Conservation (phyloP, 2,888 invertebrate genomes). For the Ametastegia equiseti region DNA sequence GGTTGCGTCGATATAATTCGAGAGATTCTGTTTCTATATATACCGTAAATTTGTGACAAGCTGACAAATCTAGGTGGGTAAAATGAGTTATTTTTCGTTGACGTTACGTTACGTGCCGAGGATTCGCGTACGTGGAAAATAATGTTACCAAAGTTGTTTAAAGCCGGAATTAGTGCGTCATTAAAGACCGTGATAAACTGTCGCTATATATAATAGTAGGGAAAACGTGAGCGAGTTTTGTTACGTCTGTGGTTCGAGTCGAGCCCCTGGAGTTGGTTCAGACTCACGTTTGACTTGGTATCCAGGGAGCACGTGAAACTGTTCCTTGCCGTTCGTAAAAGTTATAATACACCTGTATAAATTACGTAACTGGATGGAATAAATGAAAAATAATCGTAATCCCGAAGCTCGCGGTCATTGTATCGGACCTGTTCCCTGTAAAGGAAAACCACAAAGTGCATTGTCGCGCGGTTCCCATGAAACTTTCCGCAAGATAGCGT, state of each 20-base stretch:
- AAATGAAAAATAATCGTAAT: neutral
- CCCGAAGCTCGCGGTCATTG: neutral
- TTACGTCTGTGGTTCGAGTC: neutral
- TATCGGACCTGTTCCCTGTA: neutral
- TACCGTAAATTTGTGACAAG: too few species aligned
- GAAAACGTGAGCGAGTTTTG: conserved; percentile 7
- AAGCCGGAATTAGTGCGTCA: neutral
- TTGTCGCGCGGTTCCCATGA: neutral
- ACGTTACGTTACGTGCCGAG: too few species aligned
- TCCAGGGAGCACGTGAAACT: neutral
- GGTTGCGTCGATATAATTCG: too few species aligned
- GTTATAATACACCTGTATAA: neutral
- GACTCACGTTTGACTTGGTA: conserved; percentile 8
- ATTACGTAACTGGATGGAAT: neutral
- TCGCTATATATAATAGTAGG: neutral
- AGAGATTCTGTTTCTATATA: too few species aligned
- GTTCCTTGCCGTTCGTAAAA: neutral
- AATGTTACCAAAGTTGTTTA: neutral
- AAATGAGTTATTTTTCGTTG: too few species aligned
- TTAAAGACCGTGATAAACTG: neutral
- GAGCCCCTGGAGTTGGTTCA: neutral
- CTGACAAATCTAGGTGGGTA: too few species aligned
- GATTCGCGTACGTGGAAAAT: neutral
- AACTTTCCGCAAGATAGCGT: neutral
- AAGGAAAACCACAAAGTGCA: neutral